These are phyloP conservation scores for Girardia tigrina DNA, from an alignment of 2,888 invertebrate species.

Conservation along the genomic window DNA sequence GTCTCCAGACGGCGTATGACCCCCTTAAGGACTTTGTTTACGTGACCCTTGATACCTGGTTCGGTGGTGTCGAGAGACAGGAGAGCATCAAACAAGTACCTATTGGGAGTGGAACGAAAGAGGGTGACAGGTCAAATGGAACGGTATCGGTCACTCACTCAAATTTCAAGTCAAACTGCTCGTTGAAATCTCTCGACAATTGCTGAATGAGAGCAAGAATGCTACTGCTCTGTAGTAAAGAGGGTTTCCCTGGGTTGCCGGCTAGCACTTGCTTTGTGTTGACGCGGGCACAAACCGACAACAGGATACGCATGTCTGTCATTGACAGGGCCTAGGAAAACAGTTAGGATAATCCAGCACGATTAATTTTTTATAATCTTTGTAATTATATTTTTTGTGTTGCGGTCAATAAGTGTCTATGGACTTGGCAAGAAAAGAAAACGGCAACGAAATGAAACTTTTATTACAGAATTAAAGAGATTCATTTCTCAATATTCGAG, in stretches of 20 bases:
- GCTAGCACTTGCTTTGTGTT: neutral
- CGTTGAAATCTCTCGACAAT: neutral
- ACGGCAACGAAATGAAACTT: too few relatives aligned
- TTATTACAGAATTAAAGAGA: too few relatives aligned
- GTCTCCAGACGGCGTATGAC: neutral
- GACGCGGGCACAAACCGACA: neutral
- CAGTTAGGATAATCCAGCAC: neutral
- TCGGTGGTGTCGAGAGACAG: neutral
- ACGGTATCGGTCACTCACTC: neutral
- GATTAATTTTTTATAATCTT: too few relatives aligned
- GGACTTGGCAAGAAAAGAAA: too few relatives aligned
- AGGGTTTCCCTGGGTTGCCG: neutral
- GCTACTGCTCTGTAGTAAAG: neutral
- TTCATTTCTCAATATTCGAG: too few relatives aligned
- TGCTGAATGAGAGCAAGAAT: neutral
- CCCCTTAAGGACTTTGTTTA: neutral
- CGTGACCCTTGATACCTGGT: neutral
- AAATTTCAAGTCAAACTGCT: neutral
- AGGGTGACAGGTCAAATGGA: neutral
- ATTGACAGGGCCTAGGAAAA: neutral
- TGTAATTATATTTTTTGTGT: too few relatives aligned
- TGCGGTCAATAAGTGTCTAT: too few relatives aligned
- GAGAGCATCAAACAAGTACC: neutral
- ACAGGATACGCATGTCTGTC: neutral
- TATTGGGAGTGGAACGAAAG: neutral